Percentiles rank a stretch among this genome's conserved stretches.
phyloP scores from a whole-genome alignment of 1,140 invertebrate genomes.

The Pogonomyrmex californicus region DNA sequence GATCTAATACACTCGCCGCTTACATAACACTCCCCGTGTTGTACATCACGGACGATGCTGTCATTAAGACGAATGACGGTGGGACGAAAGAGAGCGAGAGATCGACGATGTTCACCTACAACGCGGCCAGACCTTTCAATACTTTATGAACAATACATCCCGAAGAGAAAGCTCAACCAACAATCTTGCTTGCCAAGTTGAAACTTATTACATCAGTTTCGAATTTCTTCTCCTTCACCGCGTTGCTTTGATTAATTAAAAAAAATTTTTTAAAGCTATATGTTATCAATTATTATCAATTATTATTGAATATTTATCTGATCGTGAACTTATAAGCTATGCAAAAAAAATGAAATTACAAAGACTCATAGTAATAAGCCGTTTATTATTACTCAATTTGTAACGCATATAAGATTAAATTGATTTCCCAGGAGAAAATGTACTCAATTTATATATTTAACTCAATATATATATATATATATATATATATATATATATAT shows the following conservation, averaged over 20 bases:
- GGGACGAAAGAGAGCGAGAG: slow-evolving; percentile 40
- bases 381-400: slow-evolving; percentile 8
- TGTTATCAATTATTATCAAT: background rate
- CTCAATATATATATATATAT: too few relatives aligned
- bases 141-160: background rate
- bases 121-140: background rate
- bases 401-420: slow-evolving; percentile 1
- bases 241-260: background rate
- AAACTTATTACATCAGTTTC: too few relatives aligned
- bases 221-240: background rate
- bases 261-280: background rate
- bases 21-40: slow-evolving; percentile 58
- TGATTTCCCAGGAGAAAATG: background rate
- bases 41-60: slow-evolving; percentile 55
- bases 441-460: slow-evolving; percentile 11
- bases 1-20: slow-evolving; percentile 42
- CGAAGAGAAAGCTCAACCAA: background rate
- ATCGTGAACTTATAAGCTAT: background rate
- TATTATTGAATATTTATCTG: background rate
- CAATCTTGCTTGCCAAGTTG: background rate
- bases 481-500: too few relatives aligned
- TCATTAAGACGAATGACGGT: slow-evolving; percentile 26
- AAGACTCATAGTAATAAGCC: background rate
- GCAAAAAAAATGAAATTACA: background rate
- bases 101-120: background rate